phyloP scores from a whole-genome alignment of 2,888 invertebrate genomes.

The Lagria hirta region DNA sequence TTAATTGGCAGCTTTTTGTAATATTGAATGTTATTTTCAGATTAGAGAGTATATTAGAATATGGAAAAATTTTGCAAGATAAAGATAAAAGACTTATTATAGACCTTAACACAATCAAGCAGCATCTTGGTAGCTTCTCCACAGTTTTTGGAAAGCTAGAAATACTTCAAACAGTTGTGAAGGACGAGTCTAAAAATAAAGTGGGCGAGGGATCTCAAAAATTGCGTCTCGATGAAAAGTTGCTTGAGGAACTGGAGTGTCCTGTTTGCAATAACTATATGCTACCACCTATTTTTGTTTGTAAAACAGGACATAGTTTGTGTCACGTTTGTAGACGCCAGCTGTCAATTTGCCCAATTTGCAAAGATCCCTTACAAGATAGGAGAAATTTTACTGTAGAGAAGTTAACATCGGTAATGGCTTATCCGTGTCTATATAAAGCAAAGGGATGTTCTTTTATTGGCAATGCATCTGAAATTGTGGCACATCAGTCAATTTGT shows the following conservation, averaged over 20 bases:
- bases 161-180: too few species aligned
- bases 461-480: conserved; percentile 2
- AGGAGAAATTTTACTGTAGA: conserved; percentile 13
- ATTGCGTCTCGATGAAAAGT: conserved; percentile 8
- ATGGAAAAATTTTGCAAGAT: too few species aligned
- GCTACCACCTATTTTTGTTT: conserved; percentile 13
- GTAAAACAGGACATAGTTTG: conserved; percentile 13
- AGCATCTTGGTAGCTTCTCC: conserved; percentile 12
- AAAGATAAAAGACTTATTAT: conserved; percentile 24
- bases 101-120: conserved; percentile 12
- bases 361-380: conserved; percentile 12
- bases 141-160: conserved; percentile 19
- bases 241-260: conserved; percentile 13
- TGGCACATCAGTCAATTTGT: conserved; percentile 11
- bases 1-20: too few species aligned
- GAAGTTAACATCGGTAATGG: conserved; percentile 10
- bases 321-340: conserved; percentile 6
- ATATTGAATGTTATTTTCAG: too few species aligned
- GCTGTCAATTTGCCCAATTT: conserved; percentile 12
- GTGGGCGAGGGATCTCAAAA: too few species aligned
- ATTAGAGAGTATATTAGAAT: too few species aligned
- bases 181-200: conserved; percentile 10
- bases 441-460: conserved; percentile 8
- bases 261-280: conserved; percentile 15
- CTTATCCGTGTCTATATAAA: conserved; percentile 8